Evolutionary conservation across 2,113 vertebrate genomes (phyloP), one percentile per base, ranked within the genome.

Genomic region (Leptosomus discolor): DNA sequence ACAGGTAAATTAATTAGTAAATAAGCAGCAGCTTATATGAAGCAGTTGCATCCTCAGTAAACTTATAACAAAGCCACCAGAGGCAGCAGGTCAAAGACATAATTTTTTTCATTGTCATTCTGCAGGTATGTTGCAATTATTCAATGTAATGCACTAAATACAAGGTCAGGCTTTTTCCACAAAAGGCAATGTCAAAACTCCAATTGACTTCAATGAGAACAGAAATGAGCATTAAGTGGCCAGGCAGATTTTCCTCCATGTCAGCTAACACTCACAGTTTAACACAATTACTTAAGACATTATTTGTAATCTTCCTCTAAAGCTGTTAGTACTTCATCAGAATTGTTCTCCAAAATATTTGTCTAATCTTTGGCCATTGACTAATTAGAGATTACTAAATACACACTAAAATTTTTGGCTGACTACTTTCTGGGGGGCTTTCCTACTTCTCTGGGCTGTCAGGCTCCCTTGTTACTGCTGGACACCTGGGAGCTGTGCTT

Each of bases 1-100:
- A 58, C 91, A 97, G 90, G 88, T 92, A 89, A 85, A 83, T 85
- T 96, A 94, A 94, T 97, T 96, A 97, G 94, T 91, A 95, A 96
- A 96, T 94, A 97, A 39, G 60, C 90, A 94, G 84, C 73, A 94
- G 91, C 36, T 85, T 84, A 88, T 27, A 18, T 45, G 67, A 87
- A 77, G 63, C 64, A 65, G 74, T 65, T 97, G 88, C 48, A 89
- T 86, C 54, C 94, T 94, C 79, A 94, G 82, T 75, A 93, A 96
- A 86, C 86, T 70, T 92, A 26, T 54, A 92, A 90, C 67, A 92
- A 92, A 97, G 64, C 80, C 94, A 95, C 70, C 68, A 87, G 94
- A 95, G 91, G 86, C 90, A 92, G 65, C 34, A 80, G 87, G 94
- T 97, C 94, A 97, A 91, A 95, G 88, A 2, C 92, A 75, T 58